phyloP scores from a whole-genome alignment of 2,113 vertebrate species.

The Syrmaticus mikado region DNA sequence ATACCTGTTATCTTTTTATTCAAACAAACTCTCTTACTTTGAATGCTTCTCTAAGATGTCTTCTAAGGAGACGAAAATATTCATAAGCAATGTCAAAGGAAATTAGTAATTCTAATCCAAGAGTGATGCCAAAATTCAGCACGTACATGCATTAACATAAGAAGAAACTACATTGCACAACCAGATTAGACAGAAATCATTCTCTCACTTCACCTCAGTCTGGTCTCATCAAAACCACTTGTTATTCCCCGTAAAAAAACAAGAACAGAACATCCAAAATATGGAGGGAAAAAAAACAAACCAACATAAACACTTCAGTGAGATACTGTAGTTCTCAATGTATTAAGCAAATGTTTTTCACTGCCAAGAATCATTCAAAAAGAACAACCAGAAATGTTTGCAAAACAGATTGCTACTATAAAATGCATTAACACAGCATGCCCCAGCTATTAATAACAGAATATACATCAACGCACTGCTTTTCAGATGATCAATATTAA shows the following conservation, averaged over 20 bases:
- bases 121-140: neutral
- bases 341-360: neutral
- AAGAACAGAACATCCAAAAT: neutral
- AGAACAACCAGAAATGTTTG: conserved; percentile 24
- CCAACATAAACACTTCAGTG: neutral
- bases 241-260: neutral
- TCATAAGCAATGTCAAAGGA: neutral
- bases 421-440: conserved; percentile 1
- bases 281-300: neutral
- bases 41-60: conserved; percentile 42
- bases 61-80: conserved; percentile 32
- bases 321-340: neutral
- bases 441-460: conserved; percentile 36
- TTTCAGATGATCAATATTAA: conserved; percentile 44
- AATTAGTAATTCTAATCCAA: conserved; percentile 6
- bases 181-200: neutral
- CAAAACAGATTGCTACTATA: conserved; percentile 26
- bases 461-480: conserved; percentile 7
- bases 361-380: conserved; percentile 43
- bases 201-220: neutral
- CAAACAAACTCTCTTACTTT: conserved; percentile 7
- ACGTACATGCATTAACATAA: neutral
- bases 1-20: conserved; percentile 32
- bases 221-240: neutral
- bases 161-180: neutral